Percentiles rank a stretch among this genome's conserved stretches.
Evolutionary conservation across 2,888 invertebrate genomes (phyloP).

Genomic region (Lepetodrilus schrolli): DNA sequence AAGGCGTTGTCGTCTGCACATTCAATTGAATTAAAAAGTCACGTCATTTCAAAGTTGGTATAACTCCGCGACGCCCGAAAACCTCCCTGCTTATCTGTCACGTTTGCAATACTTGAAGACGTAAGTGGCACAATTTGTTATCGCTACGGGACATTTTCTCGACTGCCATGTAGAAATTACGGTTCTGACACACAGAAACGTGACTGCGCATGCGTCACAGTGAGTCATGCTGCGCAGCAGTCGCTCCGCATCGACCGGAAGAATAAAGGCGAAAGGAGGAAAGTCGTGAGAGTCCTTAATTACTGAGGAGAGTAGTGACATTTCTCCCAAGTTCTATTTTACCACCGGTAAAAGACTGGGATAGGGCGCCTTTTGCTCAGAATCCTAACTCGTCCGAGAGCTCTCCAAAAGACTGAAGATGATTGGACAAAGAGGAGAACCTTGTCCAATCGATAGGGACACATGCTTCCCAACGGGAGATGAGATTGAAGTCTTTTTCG

Average conservation of each 20-base stretch:
- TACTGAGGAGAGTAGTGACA: neutral
- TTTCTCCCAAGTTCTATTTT: neutral
- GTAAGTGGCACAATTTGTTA: constrained; percentile 20
- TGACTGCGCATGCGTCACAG: constrained; percentile 5
- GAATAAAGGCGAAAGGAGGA: neutral
- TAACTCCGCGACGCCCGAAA: no score
- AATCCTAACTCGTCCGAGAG: constrained; percentile 21
- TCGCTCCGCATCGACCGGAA: constrained; percentile 19
- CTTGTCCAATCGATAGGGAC: constrained; percentile 6
- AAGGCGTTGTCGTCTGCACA: no score
- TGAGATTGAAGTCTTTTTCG: neutral
- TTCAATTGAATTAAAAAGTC: no score
- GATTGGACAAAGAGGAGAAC: constrained; percentile 8
- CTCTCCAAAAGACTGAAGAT: constrained; percentile 2
- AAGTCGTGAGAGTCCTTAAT: constrained; percentile 20
- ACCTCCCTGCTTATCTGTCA: no score
- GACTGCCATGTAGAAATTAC: constrained; percentile 18
- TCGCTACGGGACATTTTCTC: neutral
- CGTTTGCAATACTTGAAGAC: no score
- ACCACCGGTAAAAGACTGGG: neutral
- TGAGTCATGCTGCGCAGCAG: constrained; percentile 24
- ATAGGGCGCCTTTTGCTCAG: constrained; percentile 10
- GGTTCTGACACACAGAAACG: neutral
- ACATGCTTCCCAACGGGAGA: constrained; percentile 21
- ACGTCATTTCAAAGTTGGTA: no score